Base-by-base conservation (phyloP, 2,113 vertebrate genomes). In the Uria lomvia region DNA sequence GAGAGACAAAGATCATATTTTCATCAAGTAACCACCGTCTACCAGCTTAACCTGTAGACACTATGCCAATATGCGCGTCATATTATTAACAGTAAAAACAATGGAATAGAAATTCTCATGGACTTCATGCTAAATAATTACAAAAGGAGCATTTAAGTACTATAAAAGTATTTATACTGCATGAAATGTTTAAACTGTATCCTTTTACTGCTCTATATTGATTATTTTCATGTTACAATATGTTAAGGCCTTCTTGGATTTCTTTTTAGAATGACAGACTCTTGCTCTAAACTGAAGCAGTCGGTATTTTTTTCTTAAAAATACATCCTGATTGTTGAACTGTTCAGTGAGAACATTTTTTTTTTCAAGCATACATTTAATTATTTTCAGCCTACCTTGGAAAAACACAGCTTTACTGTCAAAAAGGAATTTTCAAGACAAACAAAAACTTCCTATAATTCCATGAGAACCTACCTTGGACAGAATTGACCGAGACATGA, bases 1-100 rank as follows among this genome's bases (percentile, higher is more conserved):
- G 49, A 75, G 38, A 75, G 27, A 58, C 49, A 76, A 58, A 87
- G 55, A 45, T 24, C 22, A 11, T 71, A 34, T 21, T 84, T 76
- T 34, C 15, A 45, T n/a, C 26, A 63, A 6, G 29, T 15, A 84
- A 40, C 13, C 40, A 47, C 26, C 17, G 8, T 24, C 50, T 47
- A 23, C 15, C 29, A 29, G 15, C 53, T 85, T 36, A 75, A 56
- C 38, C 40, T 71, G 32, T 40, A 90, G 38, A 66, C 27, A 45
- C 34, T 36, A 40, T 1, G 3, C 8, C 67, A 49, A 72, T 14
- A 34, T 8, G 24, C 0, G 3, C 26, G 53, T 49, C 9, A 11
- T 42, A 49, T 43, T 49, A 21, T 8, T 58, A 86, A 62, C 45
- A 82, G 58, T 13, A 68, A 83, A 87, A 75, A 23, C 30, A 90